These are phyloP conservation scores for Drosophila yakuba DNA, from an alignment of 1,140 invertebrate genomes.

Conservation along the genomic window DNA sequence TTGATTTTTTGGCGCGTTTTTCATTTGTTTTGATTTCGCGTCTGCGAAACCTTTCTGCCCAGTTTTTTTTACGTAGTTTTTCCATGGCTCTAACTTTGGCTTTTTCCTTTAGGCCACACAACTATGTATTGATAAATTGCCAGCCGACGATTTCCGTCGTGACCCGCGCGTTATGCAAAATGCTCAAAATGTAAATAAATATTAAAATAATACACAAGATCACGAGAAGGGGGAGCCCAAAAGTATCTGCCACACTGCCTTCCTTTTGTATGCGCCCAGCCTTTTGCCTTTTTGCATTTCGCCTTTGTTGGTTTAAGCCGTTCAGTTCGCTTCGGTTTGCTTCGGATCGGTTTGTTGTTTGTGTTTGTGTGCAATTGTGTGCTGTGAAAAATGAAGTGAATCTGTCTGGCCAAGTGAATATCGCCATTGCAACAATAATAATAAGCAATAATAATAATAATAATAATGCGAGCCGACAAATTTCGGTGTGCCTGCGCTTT, in stretches of 20 bases:
- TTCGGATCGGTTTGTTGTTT: neutral
- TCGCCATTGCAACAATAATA: neutral
- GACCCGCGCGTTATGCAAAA: conserved; percentile 84
- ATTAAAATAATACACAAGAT: conserved; percentile 83
- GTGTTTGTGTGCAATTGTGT: conserved; percentile 11
- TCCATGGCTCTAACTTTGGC: conserved; percentile 3
- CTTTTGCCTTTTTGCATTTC: conserved; percentile 27
- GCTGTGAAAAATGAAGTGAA: conserved; percentile 80
- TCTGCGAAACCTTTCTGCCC: conserved; percentile 52
- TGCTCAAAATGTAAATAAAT: conserved; percentile 81
- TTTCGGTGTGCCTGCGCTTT: conserved; percentile 64
- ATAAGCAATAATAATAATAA: conserved; percentile 57
- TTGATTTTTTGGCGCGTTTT: conserved; percentile 80
- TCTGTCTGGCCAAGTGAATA: conserved; percentile 46
- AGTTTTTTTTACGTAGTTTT: neutral
- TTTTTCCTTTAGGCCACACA: conserved; percentile 59
- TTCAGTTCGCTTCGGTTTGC: neutral
- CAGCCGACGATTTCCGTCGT: conserved; percentile 84
- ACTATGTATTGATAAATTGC: conserved; percentile 84
- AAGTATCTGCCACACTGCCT: conserved; percentile 33
- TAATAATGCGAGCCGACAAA: conserved; percentile 79
- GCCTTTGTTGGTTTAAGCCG: conserved; percentile 54
- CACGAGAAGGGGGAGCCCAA: conserved; percentile 25
- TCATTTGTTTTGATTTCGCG: conserved; percentile 62
- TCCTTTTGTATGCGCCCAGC: conserved; percentile 24